phyloP scores from a whole-genome alignment of 2,113 vertebrate genomes.

The Bubalus kerabau region DNA sequence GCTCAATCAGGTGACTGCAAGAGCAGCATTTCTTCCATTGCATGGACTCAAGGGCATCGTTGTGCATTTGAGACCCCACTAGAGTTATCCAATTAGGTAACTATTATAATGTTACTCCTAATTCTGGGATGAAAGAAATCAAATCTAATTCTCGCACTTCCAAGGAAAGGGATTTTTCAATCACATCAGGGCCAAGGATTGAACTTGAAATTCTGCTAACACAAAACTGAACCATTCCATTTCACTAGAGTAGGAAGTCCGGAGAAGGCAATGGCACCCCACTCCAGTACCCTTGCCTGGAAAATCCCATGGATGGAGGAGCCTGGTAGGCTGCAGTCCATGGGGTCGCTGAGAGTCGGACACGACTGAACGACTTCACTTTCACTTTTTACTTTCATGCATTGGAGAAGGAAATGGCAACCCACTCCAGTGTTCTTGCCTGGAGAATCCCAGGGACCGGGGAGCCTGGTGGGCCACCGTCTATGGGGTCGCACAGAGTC shows the following conservation, averaged over 20 bases:
- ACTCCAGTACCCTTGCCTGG: too few species aligned
- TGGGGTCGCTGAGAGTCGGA: too few species aligned
- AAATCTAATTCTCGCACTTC: background rate
- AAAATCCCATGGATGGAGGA: too few species aligned
- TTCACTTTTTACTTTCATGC: too few species aligned
- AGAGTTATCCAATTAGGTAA: background rate
- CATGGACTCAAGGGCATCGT: background rate
- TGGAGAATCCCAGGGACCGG: too few species aligned
- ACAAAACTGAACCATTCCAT: background rate
- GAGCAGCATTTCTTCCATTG: background rate
- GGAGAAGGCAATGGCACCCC: too few species aligned
- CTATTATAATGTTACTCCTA: background rate
- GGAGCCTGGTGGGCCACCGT: too few species aligned
- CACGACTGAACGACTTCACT: too few species aligned
- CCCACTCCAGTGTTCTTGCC: too few species aligned
- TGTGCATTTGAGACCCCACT: background rate
- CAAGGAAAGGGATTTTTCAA: background rate
- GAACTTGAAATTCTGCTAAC: background rate
- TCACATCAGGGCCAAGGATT: background rate
- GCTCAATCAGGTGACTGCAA: background rate
- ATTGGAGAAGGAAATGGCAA: too few species aligned
- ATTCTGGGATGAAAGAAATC: background rate
- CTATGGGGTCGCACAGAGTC: too few species aligned
- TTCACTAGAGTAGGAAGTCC: background rate
- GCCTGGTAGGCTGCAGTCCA: too few species aligned